Conservation (phyloP, 2,113 vertebrate species). For the Rhodinocichla rosea region DNA sequence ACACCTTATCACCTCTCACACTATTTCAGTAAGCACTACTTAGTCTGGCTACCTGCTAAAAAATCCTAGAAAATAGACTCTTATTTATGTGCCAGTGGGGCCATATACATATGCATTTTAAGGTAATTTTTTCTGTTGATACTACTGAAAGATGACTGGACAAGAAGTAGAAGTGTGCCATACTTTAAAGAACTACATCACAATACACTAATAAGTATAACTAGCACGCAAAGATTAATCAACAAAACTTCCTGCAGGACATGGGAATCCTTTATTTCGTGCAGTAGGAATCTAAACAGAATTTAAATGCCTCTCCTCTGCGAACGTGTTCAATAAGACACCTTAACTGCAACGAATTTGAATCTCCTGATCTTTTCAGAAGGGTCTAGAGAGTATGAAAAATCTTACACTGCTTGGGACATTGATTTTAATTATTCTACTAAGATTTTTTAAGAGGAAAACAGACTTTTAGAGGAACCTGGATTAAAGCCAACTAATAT, state of each 20-base stretch:
- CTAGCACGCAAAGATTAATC: neutral
- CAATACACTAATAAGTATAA: neutral
- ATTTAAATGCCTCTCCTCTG: neutral
- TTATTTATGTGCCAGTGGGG: neutral
- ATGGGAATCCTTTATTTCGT: neutral
- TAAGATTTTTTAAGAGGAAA: neutral
- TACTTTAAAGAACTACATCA: neutral
- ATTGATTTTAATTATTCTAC: neutral
- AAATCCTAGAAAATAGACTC: neutral
- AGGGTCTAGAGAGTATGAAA: neutral
- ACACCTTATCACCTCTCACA: neutral
- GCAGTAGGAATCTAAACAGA: neutral
- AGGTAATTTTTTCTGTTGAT: neutral
- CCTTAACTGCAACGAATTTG: neutral
- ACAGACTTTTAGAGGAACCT: neutral
- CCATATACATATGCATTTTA: neutral
- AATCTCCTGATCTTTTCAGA: neutral
- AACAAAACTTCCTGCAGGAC: neutral
- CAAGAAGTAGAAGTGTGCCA: neutral
- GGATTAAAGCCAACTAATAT: slow-evolving; percentile 12
- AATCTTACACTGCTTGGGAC: neutral
- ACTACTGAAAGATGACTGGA: neutral
- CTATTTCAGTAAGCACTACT: neutral
- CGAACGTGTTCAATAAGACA: neutral
- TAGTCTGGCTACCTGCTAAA: neutral